Base-by-base conservation (phyloP, 2,113 vertebrate genomes). In the Muscicapa adusta region DNA sequence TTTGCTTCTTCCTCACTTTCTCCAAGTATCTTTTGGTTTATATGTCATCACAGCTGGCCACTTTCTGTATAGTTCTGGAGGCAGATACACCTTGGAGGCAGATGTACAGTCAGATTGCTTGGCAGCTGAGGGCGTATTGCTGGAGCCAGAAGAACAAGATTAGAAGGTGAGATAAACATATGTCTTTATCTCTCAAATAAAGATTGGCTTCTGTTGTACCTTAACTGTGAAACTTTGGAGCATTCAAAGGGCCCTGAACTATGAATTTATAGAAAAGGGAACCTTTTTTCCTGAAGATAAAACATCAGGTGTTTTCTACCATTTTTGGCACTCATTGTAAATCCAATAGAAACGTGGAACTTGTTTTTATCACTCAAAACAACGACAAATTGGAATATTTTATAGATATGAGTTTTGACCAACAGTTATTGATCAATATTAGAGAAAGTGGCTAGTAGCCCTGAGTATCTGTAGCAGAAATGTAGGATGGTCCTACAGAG, bases 131-230 rank as follows among this genome's bases (percentile, higher is more conserved):
- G 29, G 11, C 80, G 63, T 60, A 73, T 62, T 83, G 54, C 85
- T 93, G 60, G 63, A 96, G 85, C 85, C 96, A 95, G 74, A 50
- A 85, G 89, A 91, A 85, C 85, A 94, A 90, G 96, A 93, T 89
- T 85, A 88, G 91, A 93, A 95, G 93, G 89, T 93, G 93, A 95
- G 67, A 91, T 94, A 95, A 96, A 94, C 85, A 67, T 89, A 93
- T 60, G 77, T 79, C 93, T 94, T 95, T 95, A 91, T 76, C 89
- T 91, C 60, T 73, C 47, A 91, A 76, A 83, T 89, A 85, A 88
- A 88, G 74, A 85, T 71, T 96, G 58, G 71, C 74, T 95, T 89
- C 62, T 83, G 74, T 66, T 67, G 34, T 70, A 88, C 67, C 47
- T 82, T 93, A 79, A 60, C 42, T 67, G 31, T 57, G 58, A 83